These are phyloP conservation scores for Sceloporus undulatus DNA, from an alignment of 2,113 vertebrate species.

Conservation along the genomic window DNA sequence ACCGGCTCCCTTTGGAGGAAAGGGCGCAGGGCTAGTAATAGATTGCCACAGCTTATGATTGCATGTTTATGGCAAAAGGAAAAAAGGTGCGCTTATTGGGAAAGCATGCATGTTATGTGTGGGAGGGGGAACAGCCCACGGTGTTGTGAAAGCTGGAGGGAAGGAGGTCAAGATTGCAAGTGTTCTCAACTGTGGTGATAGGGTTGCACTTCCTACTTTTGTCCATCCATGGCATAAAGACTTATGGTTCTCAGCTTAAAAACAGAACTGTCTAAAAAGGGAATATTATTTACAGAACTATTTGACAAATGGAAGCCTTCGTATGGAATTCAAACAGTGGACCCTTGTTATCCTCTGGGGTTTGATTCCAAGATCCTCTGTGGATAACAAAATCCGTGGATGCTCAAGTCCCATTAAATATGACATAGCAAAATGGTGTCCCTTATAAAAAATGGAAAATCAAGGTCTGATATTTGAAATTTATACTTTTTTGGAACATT, in stretches of 20 bases:
- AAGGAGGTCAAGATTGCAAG: neutral
- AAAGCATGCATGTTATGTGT: neutral
- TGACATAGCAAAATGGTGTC: too few species aligned
- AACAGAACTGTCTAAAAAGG: neutral
- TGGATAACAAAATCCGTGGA: too few species aligned
- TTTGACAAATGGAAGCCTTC: neutral
- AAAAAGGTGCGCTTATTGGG: neutral
- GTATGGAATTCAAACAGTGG: neutral
- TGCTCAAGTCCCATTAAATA: too few species aligned
- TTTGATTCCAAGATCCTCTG: too few species aligned
- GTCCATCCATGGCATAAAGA: neutral
- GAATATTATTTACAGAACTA: neutral
- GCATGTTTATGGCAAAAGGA: neutral
- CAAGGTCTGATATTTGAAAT: too few species aligned
- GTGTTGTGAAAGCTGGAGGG: rapidly evolving
- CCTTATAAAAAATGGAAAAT: too few species aligned
- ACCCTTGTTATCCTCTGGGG: too few species aligned
- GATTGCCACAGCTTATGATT: neutral
- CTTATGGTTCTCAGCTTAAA: neutral
- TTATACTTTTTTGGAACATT: too few species aligned
- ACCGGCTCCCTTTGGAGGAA: rapidly evolving
- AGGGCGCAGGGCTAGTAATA: neutral
- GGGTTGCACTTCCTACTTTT: too few species aligned
- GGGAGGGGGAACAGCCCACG: rapidly evolving
- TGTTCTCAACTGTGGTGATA: neutral